Evolutionary conservation across 2,888 invertebrate species (phyloP), one percentile per base, ranked within the genome.

Genomic region (Drosophila antonietae): DNA sequence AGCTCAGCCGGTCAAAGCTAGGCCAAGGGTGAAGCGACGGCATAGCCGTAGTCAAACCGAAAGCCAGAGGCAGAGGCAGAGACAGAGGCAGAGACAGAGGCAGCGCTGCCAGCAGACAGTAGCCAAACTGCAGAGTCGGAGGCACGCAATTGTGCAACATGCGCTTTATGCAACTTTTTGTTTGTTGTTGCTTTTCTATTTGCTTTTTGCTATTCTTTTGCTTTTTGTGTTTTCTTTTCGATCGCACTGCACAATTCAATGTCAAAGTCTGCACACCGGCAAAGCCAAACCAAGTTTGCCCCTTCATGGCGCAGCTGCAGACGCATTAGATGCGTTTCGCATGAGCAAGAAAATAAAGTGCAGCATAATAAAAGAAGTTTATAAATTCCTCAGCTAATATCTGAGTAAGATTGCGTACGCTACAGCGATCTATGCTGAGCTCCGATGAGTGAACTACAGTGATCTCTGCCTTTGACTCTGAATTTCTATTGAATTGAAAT

Each of bases 91-190:
- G 20, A 2, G 52, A 0, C 33, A 20, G 52, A 6, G 35, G 20
- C 35, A 39, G 28, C 9, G 39, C 15, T n/a, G 28, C 28, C 28
- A 28, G 7, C 31, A 41, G 72, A 68, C 58, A 62, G 67, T 47
- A 35, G 44, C 53, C 51, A 58, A 62, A 20, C 64, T 47, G 33
- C 10, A 20, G 62, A 53, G 57, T 61, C 55, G 64, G 81, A 78
- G 75, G 78, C 77, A 88, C 86, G 88, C 85, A 85, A 86, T 88
- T 83, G 88, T 85, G 88, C 88, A 88, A 85, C 88, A 88, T 83
- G 86, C 88, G 80, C 85, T 83, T 76, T 81, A 82, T 74, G 73
- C 82, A 68, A 69, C 60, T 79, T 63, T 66, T 64, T 55, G 49
- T 49, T 31, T 49, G 14, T 23, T 55, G 18, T 53, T 31, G 28